Base-by-base conservation (phyloP, 2,113 vertebrate genomes). In the Oriolus oriolus region DNA sequence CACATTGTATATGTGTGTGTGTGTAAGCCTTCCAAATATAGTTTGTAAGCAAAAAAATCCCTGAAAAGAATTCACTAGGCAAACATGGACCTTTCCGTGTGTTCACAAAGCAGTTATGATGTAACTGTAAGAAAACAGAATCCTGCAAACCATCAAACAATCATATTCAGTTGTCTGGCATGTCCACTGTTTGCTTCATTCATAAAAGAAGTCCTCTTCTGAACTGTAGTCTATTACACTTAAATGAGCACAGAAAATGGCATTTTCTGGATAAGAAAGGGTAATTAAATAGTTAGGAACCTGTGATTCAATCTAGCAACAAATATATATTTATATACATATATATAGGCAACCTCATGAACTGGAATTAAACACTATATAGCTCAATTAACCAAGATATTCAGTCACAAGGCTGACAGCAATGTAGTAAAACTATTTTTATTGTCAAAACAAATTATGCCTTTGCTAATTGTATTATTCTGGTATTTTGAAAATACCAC, bases 401-500 rank as follows among this genome's bases (percentile, higher is more conserved):
- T 87, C 44, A 68, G 39, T 77, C 30, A 49, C 28, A 84, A 87
- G 63, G 71, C 57, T 91, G 41, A 86, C 15, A 89, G 45, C 13
- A 78, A 69, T 2, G 11, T 65, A 80, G 44, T 80, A 24, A 13
- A 78, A 75, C 13, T 44, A 70, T 56, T 93, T 96, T 77, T 90
- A 92, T 60, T 66, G 17, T 19, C 16, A 39, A 84, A 87, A 82
- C 2, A 16, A 68, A 73, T 76, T 28, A 75, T 31, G 20, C 21
- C 68, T 90, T 83, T 3, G 1, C 16, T 66, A 82, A 60, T 18
- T 79, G 56, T 61, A 70, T 93, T 83, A 5, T 61, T 79, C 56
- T 53, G 75, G 14, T 56, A 41, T 70, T 93, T 78, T 59, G 52
- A 93, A 91, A 91, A 87, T 8, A 84, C 49, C 53, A 82, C 15